These are phyloP conservation scores for Notechis scutatus DNA, from an alignment of 2,113 vertebrate species.

Conservation along the genomic window DNA sequence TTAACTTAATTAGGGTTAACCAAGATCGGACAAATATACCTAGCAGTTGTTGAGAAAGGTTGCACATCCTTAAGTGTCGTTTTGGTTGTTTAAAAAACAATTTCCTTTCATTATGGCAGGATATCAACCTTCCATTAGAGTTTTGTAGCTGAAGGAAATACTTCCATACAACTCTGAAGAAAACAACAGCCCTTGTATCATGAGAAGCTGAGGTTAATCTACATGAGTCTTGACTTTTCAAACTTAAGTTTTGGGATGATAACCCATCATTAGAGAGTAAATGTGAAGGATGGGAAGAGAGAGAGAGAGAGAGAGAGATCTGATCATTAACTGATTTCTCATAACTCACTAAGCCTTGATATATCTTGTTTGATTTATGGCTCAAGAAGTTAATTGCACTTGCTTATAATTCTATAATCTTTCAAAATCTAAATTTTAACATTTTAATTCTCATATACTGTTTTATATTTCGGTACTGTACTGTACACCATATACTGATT, in stretches of 20 bases:
- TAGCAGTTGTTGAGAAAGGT: background rate
- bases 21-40: background rate
- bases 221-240: background rate
- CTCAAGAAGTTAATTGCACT: background rate
- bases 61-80: background rate
- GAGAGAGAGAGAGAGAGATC: background rate
- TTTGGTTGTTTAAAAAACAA: background rate
- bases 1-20: background rate
- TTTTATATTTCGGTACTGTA: background rate
- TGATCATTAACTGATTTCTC: background rate
- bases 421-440: background rate
- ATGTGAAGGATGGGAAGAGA: too few species aligned
- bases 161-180: background rate
- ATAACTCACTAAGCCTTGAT: background rate
- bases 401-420: background rate
- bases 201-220: background rate
- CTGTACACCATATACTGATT: background rate
- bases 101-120: background rate
- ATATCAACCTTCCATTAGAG: background rate
- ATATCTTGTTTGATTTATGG: background rate
- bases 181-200: background rate
- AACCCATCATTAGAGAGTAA: background rate
- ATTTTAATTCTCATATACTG: background rate
- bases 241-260: background rate
- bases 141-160: background rate